These are phyloP conservation scores for Toxostoma redivivum DNA, from an alignment of 2,113 vertebrate genomes.

Conservation along the genomic window DNA sequence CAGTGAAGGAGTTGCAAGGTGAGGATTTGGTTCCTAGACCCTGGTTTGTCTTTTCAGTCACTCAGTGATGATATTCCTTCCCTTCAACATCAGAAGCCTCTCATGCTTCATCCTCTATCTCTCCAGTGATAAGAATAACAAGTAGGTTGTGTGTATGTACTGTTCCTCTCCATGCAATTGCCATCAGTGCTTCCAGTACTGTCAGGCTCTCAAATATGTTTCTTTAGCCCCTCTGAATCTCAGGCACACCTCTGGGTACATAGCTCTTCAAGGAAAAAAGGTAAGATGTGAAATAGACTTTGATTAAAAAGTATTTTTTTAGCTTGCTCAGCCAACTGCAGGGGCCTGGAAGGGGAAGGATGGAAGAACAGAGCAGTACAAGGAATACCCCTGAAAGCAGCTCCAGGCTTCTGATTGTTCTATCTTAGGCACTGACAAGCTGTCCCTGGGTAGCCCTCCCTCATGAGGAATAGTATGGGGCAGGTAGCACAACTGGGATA, in stretches of 20 bases:
- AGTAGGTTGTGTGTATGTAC: neutral
- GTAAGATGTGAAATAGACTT: neutral
- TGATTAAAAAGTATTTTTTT: neutral
- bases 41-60: neutral
- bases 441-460: neutral
- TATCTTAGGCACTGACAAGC: neutral
- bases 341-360: neutral
- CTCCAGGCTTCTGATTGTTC: neutral
- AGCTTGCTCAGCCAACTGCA: neutral
- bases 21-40: neutral
- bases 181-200: neutral
- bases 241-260: neutral
- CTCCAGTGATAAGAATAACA: neutral
- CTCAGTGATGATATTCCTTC: neutral
- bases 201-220: neutral
- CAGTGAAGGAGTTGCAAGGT: slow-evolving; percentile 52
- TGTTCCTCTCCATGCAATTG: neutral
- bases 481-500: neutral
- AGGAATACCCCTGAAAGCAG: neutral
- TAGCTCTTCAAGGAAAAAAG: neutral
- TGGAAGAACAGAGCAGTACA: neutral
- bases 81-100: neutral
- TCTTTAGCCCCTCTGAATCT: neutral
- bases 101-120: neutral
- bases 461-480: neutral